Evolutionary conservation across 2,113 vertebrate genomes (phyloP), one percentile per base, ranked within the genome.

Genomic region (Bucco capensis): DNA sequence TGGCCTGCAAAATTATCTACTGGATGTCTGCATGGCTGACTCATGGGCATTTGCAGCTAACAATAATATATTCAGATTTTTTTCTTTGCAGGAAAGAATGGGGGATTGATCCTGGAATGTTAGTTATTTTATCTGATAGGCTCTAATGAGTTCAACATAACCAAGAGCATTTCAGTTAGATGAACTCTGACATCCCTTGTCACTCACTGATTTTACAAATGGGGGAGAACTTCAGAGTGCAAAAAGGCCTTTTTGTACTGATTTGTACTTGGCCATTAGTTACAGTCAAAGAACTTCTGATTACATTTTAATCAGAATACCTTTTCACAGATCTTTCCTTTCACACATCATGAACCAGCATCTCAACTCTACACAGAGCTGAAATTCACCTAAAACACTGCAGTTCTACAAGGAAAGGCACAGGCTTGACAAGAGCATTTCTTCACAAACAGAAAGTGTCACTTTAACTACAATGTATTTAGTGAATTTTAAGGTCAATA

Each of bases 151-250:
- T 93, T 96, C 92, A 97, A 88, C 95, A 97, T 94, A 97, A 97
- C 96, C 71, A 53, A 89, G 81, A 94, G 96, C 95, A 97, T 97
- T 97, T 97, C 92, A 97, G 96, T 94, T 75, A 95, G 96, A 97
- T 98, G 97, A 97, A 97, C 98, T 98, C 97, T 97, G 97, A 97
- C 97, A 97, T 95, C 92, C 57, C 96, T 96, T 96, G 97, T 97
- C 96, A 97, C 89, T 96, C 97, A 97, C 92, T 81, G 96, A 95
- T 96, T 97, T 96, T 96, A 95, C 92, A 96, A 97, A 97, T 66
- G 95, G 86, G 96, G 97, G 96, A 95, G 97, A 97, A 97, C 97
- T 96, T 94, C 96, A 78, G 88, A 51, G 92, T 83, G 96, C 95
- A 97, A 97, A 98, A 97, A 96, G 96, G 90, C 95, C 94, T 96